Base-by-base conservation (phyloP, 2,888 invertebrate species). In the Antheraea yamamai region DNA sequence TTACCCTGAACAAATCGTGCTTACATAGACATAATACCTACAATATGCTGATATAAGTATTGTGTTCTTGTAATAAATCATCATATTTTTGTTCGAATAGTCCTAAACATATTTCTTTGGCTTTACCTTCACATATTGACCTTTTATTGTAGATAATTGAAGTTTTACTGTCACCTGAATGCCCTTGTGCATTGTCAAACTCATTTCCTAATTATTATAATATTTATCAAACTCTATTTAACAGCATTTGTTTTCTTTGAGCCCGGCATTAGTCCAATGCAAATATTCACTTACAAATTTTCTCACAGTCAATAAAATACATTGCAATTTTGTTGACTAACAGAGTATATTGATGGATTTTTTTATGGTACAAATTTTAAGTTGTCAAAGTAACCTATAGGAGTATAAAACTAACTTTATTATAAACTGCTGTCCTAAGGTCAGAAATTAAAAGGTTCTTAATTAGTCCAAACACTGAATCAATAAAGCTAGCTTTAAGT, bases 111-210 rank as follows among this genome's bases (percentile, higher is more conserved):
- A 70, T 70, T 1, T 68, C 39, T n/a, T 20, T 23, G n/a, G 20
- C 0, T 70, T 39, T 70, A 8, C 70, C 39, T 68, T 68, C 68
- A 68, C 20, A 68, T 26, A 20, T 7, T 70, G 70, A 70, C 70
- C 70, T 70, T 47, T 70, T n/a, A 39, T 70, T 20, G 20, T 39
- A 20, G 23, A 18, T n/a, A 35, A 70, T 2, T 70, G 20, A 70
- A 39, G 20, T 72, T 58, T 72, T 72, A 70, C 52, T 64, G 51
- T 35, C 39, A 35, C 26, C 30, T n/a, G 23, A 72, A 20, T 39
- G 20, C 47, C 51, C 26, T 47, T 30, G 47, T 70, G 18, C n/a
- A 52, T 72, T 55, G 52, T 35, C 68, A 74, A 52, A 74, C 74
- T 74, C 20, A 61, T 47, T 47, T 61, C n/a, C 39, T 64, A 39